Percentiles rank a stretch among this genome's conserved stretches.
Conservation (phyloP, 2,888 invertebrate genomes). For the Oegoconia quadripuncta region DNA sequence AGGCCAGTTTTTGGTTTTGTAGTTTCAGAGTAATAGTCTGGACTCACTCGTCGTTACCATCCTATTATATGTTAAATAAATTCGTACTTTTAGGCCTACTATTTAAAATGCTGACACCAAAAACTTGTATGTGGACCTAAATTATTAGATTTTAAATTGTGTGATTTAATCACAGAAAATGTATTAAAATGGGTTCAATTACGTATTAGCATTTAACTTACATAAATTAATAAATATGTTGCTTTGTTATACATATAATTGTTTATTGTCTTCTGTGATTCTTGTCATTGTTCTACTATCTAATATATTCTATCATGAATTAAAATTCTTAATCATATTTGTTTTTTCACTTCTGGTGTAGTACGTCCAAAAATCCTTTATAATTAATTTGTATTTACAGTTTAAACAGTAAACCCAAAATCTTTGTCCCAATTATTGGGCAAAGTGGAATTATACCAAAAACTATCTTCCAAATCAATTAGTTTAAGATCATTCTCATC, state of each 20-base stretch:
- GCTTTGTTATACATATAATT: conserved; percentile 19
- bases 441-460: conserved; percentile 49
- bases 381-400: not conserved
- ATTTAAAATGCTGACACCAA: too few species aligned
- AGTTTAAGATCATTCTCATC: conserved; percentile 39
- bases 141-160: not conserved
- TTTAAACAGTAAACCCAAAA: conserved; percentile 14
- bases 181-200: conserved; percentile 17
- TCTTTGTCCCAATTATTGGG: conserved; percentile 41
- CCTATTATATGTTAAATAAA: too few species aligned
- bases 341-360: conserved; percentile 1
- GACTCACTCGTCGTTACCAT: too few species aligned
- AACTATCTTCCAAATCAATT: conserved; percentile 29
- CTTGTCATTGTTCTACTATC: conserved; percentile 5
- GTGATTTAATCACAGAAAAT: conserved; percentile 5
- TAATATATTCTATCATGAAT: conserved; percentile 5
- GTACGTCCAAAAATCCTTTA: not conserved
- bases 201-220: conserved; percentile 10
- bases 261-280: conserved; percentile 15
- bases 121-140: not conserved
- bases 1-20: too few species aligned
- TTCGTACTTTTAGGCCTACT: not conserved
- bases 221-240: conserved; percentile 21
- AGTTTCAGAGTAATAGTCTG: too few species aligned
- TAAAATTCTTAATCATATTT: conserved; percentile 7